These are phyloP conservation scores for Hassar affinis DNA, from an alignment of 2,113 vertebrate genomes.

Conservation along the genomic window DNA sequence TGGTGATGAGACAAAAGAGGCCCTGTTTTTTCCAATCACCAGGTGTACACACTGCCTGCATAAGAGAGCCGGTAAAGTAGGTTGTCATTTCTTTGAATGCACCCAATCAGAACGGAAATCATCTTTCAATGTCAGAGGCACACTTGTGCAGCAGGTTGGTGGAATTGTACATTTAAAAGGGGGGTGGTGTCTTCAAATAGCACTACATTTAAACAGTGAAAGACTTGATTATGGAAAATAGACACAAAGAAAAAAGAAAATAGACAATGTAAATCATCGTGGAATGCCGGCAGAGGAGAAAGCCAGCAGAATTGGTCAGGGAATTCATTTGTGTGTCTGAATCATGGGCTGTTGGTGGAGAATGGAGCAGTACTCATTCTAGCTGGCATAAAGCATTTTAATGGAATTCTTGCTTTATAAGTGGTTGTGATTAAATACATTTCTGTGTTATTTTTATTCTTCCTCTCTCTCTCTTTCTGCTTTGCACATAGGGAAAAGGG, in stretches of 20 bases:
- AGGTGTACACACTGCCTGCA: constrained; percentile 1
- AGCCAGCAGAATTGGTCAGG: too few relatives aligned
- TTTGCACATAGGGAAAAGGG: neutral
- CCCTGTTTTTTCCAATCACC: constrained; percentile 5
- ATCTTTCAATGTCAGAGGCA: neutral
- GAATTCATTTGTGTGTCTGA: too few relatives aligned
- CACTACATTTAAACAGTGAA: neutral
- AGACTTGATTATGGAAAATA: neutral
- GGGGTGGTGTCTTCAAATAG: neutral
- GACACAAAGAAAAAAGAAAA: neutral
- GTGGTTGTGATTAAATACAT: constrained; percentile 8
- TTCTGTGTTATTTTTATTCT: constrained; percentile 18
- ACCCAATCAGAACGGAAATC: constrained; percentile 19
- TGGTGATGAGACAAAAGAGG: constrained; percentile 18
- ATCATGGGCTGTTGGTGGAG: constrained; percentile 2
- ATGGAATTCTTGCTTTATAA: constrained; percentile 22
- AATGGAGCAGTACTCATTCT: neutral
- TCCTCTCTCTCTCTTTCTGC: neutral
- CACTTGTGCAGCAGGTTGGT: constrained; percentile 1
- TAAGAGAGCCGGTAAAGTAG: neutral
- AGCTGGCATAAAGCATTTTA: neutral
- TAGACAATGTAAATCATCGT: neutral
- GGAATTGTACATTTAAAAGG: neutral
- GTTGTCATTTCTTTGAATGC: constrained; percentile 11
- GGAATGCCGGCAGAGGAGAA: too few relatives aligned